phyloP scores from a whole-genome alignment of 2,113 vertebrate genomes.

The Regulus satrapa region DNA sequence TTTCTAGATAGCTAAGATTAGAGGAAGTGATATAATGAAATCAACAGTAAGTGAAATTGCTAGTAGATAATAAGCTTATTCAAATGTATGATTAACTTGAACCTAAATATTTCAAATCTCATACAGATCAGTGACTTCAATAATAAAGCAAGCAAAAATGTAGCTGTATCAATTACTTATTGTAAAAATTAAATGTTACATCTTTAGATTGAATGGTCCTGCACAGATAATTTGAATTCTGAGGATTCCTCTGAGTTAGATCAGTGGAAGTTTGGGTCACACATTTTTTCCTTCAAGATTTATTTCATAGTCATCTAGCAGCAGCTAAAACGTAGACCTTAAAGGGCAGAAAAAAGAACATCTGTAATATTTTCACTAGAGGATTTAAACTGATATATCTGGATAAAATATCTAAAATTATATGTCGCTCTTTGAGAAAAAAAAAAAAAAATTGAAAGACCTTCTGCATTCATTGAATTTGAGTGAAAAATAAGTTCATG shows the following conservation, averaged over 20 bases:
- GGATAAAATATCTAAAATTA: conserved; percentile 8
- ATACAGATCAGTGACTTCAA: not conserved
- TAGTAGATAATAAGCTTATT: not conserved
- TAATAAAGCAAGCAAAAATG: not conserved
- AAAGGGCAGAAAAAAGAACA: not conserved
- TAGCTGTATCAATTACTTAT: not conserved
- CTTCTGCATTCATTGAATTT: not conserved
- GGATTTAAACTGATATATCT: not conserved
- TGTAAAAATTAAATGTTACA: not conserved
- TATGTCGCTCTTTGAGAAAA: not conserved
- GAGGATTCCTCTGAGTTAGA: not conserved
- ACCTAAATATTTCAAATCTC: not conserved
- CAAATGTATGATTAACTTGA: not conserved
- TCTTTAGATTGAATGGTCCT: not conserved
- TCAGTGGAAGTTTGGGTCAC: not conserved
- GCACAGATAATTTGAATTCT: not conserved
- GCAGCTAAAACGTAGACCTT: not conserved
- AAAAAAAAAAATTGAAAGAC: not conserved
- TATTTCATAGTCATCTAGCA: not conserved
- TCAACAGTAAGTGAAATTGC: not conserved
- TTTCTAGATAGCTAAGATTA: not conserved
- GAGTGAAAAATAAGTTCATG: not conserved
- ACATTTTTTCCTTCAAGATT: not conserved
- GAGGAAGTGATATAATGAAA: not conserved
- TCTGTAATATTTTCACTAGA: not conserved